Base-by-base conservation (phyloP, 2,113 vertebrate genomes). In the Paradisaea rubra region DNA sequence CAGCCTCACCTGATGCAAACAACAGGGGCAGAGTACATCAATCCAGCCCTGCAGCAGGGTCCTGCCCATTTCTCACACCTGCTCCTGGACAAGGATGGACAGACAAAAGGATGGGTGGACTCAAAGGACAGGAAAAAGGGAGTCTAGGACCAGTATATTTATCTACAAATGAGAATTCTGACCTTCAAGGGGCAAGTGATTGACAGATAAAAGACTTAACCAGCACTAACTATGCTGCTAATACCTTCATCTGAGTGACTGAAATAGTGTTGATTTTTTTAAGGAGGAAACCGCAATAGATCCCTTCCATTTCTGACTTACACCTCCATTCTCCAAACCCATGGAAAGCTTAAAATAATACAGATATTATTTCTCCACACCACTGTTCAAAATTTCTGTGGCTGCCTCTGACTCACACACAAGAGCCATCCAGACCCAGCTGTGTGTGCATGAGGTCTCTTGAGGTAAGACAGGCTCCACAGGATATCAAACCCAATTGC, bases 61-160 rank as follows among this genome's bases (percentile, higher is more conserved):
- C 45, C 71, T 70, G 54, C 47, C 35, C 3, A 1, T 11, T 37
- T 35, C 4, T 2, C 41, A 54, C 0, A 0, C 15, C 24, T 35
- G 30, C 30, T 65, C 54, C 54, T 56, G 47, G 28, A 44, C 0
- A 2, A 66, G 64, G 42, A 88, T 33, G 17, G 52, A 54, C 30
- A 77, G 54, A 56, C 28, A 45, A 54, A 78, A 84, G 24, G 8
- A 49, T 18, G 25, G 19, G 8, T 76, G 41, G 41, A 50, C 42
- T n/a, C 50, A 79, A 79, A 72, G 35, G 7, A 56, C 21, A 72
- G 44, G 42, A 22, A 49, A 65, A 94, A 59, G 8, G 17, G 37
- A 81, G 57, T 64, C 86, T 65, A 83, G 21, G 33, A 89, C 6
- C 14, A 56, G 20, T 23, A 23, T 10, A 72, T 61, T 81, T 81